Evolutionary conservation across 2,888 invertebrate species (phyloP), one percentile per base, ranked within the genome.

Genomic region (Spisula subtruncata): DNA sequence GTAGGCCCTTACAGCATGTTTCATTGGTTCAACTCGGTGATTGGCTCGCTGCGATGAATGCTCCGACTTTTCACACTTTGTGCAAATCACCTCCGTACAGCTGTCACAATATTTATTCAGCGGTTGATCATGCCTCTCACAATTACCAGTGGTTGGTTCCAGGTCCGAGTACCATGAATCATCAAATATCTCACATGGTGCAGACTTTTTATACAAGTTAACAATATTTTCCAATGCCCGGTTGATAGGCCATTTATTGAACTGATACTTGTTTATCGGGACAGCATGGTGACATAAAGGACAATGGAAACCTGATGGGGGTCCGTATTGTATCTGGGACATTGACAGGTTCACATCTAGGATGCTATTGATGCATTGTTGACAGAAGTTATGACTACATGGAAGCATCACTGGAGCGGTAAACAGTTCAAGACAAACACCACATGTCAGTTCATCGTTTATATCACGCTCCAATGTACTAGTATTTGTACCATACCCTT

Each of bases 311-410:
- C 87, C 88, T 14, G 81, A 85, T 12, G 89, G 86, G n/a, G 86
- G 86, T 54, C 92, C 89, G n/a, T 89, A 66, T 1, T 89, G 80
- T 12, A 88, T 32, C 20, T 82, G 81, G 29, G 85, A 89, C 32
- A 89, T 83, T n/a, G 81, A 87, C n/a, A 79, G n/a, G 14, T 85
- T 90, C 80, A 81, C 88, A 10, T 91, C 86, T 2, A 93, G 85
- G 32, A 93, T 91, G 54, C 90, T 91, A 25, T 88, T 48, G 6
- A 94, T 81, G 85, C 94, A 94, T 56, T 92, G 89, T 60, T 90
- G 91, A 84, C 94, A 94, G 89, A 94, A 94, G 81, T 93, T 93
- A 80, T 94, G 94, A 82, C 93, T 92, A 88, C 94, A 94, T 48
- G 93, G 91, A 20, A 94, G 89, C 88, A 94, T 89, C 14, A 93